phyloP scores from a whole-genome alignment of 2,113 vertebrate species.

The Penelope pileata region DNA sequence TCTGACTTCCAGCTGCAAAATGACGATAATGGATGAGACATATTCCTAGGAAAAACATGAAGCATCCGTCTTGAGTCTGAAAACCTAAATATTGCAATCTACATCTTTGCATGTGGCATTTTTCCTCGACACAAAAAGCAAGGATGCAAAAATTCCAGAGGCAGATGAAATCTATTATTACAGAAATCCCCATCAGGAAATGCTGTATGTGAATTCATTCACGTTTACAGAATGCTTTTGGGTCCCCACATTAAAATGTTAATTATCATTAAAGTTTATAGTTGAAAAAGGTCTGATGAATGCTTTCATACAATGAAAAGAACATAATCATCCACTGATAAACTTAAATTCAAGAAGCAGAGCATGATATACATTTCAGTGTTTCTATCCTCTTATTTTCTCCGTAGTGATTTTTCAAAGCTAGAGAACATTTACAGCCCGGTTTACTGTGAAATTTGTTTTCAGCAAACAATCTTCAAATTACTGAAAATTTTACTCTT shows the following conservation, averaged over 20 bases:
- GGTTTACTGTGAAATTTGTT: constrained; percentile 14
- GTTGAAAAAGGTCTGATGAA: not conserved
- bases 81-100: not conserved
- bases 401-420: constrained; percentile 20
- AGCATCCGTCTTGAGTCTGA: not conserved
- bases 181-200: not conserved
- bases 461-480: constrained; percentile 31
- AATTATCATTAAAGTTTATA: not conserved
- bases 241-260: not conserved
- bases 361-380: not conserved
- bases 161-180: not conserved
- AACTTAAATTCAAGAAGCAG: not conserved
- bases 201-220: not conserved
- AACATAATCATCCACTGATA: not conserved
- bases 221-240: not conserved
- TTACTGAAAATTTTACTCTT: constrained; percentile 8
- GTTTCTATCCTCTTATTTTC: not conserved
- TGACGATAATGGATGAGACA: not conserved
- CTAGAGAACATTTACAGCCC: not conserved
- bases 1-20: not conserved
- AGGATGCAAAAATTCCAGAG: not conserved
- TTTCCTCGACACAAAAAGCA: not conserved
- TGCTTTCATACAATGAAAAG: not conserved
- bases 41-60: not conserved
- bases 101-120: not conserved